phyloP scores from a whole-genome alignment of 2,888 invertebrate genomes.

The Coremacera marginata region DNA sequence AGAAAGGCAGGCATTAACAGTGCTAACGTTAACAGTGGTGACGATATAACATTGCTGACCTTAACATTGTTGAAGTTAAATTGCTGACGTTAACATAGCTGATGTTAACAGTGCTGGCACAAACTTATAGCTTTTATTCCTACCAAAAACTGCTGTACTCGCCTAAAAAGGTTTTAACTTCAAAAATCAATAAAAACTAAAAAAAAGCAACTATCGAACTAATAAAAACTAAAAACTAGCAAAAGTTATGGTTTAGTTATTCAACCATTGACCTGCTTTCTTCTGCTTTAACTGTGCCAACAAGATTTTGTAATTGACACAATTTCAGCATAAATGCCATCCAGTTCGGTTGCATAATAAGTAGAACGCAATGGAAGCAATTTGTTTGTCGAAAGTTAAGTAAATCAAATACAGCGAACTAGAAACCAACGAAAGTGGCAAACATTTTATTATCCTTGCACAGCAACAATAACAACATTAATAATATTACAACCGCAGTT shows the following conservation, averaged over 20 bases:
- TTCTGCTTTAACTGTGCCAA: background rate
- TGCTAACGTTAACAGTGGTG: no score
- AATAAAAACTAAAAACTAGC: no score
- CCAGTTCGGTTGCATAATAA: background rate
- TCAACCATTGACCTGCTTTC: background rate
- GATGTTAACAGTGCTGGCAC: no score
- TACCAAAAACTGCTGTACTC: no score
- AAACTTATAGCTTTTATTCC: no score
- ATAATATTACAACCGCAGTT: background rate
- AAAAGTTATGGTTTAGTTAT: background rate
- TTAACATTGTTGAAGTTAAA: no score
- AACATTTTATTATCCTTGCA: background rate
- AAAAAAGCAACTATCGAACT: no score
- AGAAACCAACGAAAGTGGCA: background rate
- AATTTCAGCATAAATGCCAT: background rate
- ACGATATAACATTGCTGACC: no score
- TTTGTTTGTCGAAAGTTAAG: constrained; percentile 9
- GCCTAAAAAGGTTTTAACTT: no score
- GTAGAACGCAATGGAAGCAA: background rate
- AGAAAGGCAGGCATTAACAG: no score
- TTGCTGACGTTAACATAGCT: no score
- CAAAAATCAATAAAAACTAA: no score
- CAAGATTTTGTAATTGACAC: background rate
- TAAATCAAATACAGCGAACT: background rate
- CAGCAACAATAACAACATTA: background rate